Evolutionary conservation across 2,113 vertebrate species (phyloP).

Genomic region (Excalfactoria chinensis): DNA sequence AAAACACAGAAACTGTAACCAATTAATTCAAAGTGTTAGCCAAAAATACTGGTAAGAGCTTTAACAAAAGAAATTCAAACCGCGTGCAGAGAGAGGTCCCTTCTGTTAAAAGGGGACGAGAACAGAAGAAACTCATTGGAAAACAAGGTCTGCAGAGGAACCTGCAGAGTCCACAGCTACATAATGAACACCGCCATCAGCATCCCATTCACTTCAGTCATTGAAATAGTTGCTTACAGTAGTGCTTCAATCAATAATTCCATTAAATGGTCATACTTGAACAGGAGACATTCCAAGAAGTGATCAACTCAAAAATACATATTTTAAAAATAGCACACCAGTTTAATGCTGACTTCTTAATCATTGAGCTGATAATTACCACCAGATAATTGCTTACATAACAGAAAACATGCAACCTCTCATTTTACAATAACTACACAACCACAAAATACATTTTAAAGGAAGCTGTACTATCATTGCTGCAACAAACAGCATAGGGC

Average conservation of each 20-base stretch:
- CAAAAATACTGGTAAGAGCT: not conserved
- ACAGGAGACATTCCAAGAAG: not conserved
- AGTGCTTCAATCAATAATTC: not conserved
- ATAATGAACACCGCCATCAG: not conserved
- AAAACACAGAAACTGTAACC: not conserved
- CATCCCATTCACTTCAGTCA: not conserved
- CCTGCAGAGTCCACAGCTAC: not conserved
- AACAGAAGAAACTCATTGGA: not conserved
- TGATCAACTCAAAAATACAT: not conserved
- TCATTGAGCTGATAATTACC: not conserved
- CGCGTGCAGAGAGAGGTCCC: not conserved
- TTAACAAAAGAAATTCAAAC: not conserved
- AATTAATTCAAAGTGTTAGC: not conserved
- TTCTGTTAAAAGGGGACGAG: not conserved
- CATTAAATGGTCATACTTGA: not conserved
- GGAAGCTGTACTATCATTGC: not conserved
- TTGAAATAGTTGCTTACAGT: not conserved
- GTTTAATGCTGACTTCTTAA: conserved; percentile 18
- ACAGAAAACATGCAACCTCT: conserved; percentile 18
- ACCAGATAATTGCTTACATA: not conserved
- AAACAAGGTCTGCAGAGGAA: not conserved
- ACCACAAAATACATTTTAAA: conserved; percentile 15
- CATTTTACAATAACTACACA: conserved; percentile 17
- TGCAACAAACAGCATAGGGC: not conserved
- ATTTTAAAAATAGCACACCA: conserved; percentile 19